A percentile compares a stretch with the other conserved stretches of the same genome.
Conservation (phyloP, 2,113 vertebrate species). For the Caranx melampygus region DNA sequence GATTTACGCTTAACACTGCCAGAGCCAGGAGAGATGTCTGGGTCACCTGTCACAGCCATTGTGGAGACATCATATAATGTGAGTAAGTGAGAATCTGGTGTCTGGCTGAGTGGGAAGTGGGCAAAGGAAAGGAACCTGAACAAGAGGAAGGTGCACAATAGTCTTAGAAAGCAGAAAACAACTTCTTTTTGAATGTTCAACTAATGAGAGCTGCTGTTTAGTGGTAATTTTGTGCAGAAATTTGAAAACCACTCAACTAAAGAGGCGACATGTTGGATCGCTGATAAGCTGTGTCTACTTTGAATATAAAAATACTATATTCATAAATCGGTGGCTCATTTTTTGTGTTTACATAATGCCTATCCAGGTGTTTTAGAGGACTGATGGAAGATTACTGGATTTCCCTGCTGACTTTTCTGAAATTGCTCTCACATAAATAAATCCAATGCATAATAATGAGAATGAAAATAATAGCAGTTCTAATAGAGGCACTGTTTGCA, state of each 20-base stretch:
- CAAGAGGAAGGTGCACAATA: constrained; percentile 11
- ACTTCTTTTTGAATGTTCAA: neutral
- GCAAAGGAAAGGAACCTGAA: constrained; percentile 24
- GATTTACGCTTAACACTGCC: constrained; percentile 64
- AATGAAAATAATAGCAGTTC: neutral
- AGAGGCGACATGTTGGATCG: constrained; percentile 6
- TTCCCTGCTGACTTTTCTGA: neutral
- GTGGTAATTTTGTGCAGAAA: constrained; percentile 9
- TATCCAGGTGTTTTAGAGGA: neutral
- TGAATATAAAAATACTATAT: neutral
- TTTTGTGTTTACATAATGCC: neutral
- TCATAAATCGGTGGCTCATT: constrained; percentile 6
- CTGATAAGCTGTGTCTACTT: neutral
- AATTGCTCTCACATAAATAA: neutral
- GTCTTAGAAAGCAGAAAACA: neutral
- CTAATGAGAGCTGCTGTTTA: constrained; percentile 18
- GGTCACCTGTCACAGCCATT: constrained; percentile 63
- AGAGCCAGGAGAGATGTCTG: constrained; percentile 49
- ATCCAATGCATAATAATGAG: neutral
- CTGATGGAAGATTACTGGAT: neutral
- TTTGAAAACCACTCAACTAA: neutral
- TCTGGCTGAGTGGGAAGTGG: constrained; percentile 55
- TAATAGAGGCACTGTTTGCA: no score
- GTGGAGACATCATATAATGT: constrained; percentile 43
- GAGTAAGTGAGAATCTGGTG: constrained; percentile 39